Evolutionary conservation across 2,113 vertebrate genomes (phyloP), one percentile per base, ranked within the genome.

Genomic region (Erythrocercus mccallii): DNA sequence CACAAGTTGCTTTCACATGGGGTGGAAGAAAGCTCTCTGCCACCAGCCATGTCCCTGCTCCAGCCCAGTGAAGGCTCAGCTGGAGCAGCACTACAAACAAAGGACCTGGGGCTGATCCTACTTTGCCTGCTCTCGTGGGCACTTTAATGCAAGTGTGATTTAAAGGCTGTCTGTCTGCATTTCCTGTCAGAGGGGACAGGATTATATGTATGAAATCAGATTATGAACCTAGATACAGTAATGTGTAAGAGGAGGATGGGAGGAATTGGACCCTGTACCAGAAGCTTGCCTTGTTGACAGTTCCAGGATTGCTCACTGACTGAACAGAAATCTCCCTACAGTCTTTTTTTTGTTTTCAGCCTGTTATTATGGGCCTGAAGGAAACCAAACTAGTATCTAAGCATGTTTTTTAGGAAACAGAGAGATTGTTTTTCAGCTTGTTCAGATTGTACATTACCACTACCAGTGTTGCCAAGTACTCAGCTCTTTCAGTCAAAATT

Each of bases 11-110:
- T 86, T 69, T 57, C 47, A 11, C 4, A 3, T 15, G 2, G 35
- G 54, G 33, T 28, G 50, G 65, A 70, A n/a, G 31, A 35, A 71
- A 9, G 24, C 13, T 61, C 13, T 65, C 37, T 61, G 62, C 38
- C 57, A 30, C 6, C 2, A 3, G 2, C 3, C 0, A 0, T 16
- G 15, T 27, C 19, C 40, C 47, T 40, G 38, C 35, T 71, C 19
- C 33, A 19, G 19, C 23, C 30, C 0, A 0, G 2, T 11, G 51
- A 58, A 31, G 47, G 60, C 38, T 78, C 65, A 37, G 33, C 27
- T 64, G 91, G 62, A 78, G 31, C 50, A 50, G 8, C 45, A 11
- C 30, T 4, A 5, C 31, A 13, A 28, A 51, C 15, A 5, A 19
- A 37, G 78, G 30, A 51, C 6, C 10, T 12, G 50, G 54, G 61